Percentiles rank a stretch among this genome's conserved stretches.
Evolutionary conservation across 2,113 vertebrate species (phyloP).

Genomic region (Acinonyx jubatus): DNA sequence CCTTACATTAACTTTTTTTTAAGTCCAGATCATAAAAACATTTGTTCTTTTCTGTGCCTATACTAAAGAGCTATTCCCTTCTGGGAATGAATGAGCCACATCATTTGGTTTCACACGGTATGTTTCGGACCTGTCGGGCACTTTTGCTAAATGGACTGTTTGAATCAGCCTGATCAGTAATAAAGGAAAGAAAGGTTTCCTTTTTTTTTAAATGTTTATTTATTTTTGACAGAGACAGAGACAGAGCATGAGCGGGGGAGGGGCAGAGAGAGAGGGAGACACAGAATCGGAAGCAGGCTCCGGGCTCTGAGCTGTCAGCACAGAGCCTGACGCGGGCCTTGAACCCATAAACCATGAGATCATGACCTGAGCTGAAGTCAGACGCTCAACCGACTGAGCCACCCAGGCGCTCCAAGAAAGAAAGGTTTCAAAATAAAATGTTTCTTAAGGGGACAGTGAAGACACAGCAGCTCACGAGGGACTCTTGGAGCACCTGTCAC

Average conservation of each 20-base stretch:
- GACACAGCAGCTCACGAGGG: background rate
- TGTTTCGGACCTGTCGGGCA: background rate
- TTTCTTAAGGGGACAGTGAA: background rate
- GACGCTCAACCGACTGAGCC: too few species aligned
- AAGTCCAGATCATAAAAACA: background rate
- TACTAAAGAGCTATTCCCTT: background rate
- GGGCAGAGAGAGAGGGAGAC: too few species aligned
- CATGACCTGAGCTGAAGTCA: too few species aligned
- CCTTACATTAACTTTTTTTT: background rate
- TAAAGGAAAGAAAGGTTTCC: background rate
- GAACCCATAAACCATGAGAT: too few species aligned
- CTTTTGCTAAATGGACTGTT: background rate
- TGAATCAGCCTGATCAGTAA: background rate
- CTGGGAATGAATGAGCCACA: background rate
- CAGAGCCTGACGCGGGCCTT: too few species aligned
- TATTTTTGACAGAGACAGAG: too few species aligned
- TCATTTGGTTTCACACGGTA: background rate
- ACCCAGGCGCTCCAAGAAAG: background rate
- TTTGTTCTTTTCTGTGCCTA: background rate
- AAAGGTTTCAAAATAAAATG: background rate
- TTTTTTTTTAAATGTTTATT: too few species aligned
- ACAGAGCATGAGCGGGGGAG: too few species aligned
- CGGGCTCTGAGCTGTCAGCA: too few species aligned
- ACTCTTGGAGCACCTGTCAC: background rate
- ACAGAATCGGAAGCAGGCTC: too few species aligned